Evolutionary conservation across 2,888 invertebrate species (phyloP), one percentile per base, ranked within the genome.

Genomic region (Archaeoteleia sp.): DNA sequence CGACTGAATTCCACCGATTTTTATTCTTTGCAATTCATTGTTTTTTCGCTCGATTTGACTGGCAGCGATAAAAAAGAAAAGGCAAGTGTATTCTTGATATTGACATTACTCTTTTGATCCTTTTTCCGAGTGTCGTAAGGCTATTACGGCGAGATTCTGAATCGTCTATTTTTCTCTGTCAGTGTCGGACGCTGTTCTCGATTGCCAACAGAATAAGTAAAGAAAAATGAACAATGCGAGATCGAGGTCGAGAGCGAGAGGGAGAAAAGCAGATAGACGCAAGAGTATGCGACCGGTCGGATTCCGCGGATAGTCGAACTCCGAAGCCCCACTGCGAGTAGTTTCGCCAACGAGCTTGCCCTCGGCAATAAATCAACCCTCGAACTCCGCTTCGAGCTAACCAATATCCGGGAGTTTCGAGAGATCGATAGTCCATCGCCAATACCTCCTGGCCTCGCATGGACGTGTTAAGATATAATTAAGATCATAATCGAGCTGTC

Each of bases 381-480:
- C 23, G 20, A 6, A 10, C 29, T 14, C 7, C 23, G 23, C 23
- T 23, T 23, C 65, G 57, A 65, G 40, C 51, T 57, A 65, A 57
- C 57, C 53, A 65, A 58, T 57, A 45, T 57, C 51, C 58, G 53
- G 53, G 12, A 10, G 17, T 29, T 23, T 7, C 15, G n/a, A n/a
- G 13, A 42, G 53, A 53, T 63, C 63, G 49, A 63, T 63, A 57
- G 65, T 40, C 58, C 42, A 53, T 46, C 25, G 57, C 10, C 27
- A 46, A 58, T 65, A 58, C 57, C 43, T 46, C 45, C 29, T 27
- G 27, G 40, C 29, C 53, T 46, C 46, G 29, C 42, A 42, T 29
- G 53, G 40, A 65, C 65, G 65, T 35, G 65, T 58, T 57, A 65
- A 57, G 65, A 65, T 57, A 58, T 57, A 58, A 65, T 65, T 65